A percentile compares a stretch with the other conserved stretches of the same genome.
Evolutionary conservation across 2,797 vertebrate species (phyloP).

Genomic region (Moxostoma hubbsi): DNA sequence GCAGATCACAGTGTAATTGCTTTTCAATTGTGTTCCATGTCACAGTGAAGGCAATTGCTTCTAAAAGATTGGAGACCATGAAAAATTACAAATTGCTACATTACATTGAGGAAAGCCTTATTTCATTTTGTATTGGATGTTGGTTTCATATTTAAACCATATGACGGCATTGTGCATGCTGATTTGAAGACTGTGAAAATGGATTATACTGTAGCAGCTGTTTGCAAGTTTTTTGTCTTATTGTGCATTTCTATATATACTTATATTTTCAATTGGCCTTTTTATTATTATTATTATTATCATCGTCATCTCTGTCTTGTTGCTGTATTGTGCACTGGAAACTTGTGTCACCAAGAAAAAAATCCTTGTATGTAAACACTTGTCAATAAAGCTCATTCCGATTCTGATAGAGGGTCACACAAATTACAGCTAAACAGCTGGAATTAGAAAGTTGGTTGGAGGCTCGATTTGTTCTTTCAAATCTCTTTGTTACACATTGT

Average conservation of each 20-base stretch:
- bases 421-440: conserved; percentile 3
- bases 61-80: conserved; percentile 41
- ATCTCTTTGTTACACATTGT: background rate
- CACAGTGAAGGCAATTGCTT: conserved; percentile 54
- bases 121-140: conserved; percentile 55
- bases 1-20: conserved; percentile 51
- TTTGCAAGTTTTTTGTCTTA: background rate
- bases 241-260: too few species aligned
- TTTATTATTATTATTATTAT: too few species aligned
- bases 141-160: background rate
- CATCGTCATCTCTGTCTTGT: too few species aligned
- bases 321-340: too few species aligned
- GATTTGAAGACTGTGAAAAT: background rate
- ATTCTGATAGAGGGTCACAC: background rate
- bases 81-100: conserved; percentile 61
- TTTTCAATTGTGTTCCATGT: conserved; percentile 49
- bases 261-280: too few species aligned
- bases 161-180: conserved; percentile 1
- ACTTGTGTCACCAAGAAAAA: too few species aligned
- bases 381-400: too few species aligned
- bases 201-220: background rate
- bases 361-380: too few species aligned
- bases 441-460: background rate
- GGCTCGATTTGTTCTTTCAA: too few species aligned
- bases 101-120: conserved; percentile 50